A percentile compares a stretch with the other conserved stretches of the same genome.
These are phyloP conservation scores for Noctua comes DNA, from an alignment of 2,888 invertebrate genomes.

Conservation along the genomic window DNA sequence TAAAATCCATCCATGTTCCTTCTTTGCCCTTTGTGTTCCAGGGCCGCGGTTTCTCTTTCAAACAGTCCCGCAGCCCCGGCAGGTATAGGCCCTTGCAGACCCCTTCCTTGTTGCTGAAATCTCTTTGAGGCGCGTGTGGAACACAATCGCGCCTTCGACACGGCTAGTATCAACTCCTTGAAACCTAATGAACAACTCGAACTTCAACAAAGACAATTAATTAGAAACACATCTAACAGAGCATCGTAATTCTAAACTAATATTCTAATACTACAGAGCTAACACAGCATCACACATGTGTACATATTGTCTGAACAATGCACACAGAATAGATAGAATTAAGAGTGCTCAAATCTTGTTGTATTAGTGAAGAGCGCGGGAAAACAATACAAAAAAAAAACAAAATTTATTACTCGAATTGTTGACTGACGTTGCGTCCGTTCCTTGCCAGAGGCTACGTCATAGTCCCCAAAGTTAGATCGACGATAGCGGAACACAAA, in stretches of 20 bases:
- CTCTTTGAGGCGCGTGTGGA: too few relatives aligned
- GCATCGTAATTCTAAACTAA: slow-evolving; percentile 46
- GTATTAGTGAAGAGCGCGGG: not conserved
- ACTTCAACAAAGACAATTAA: slow-evolving; percentile 40
- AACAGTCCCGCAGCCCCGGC: too few relatives aligned
- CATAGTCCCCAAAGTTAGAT: too few relatives aligned
- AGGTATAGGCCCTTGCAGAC: too few relatives aligned
- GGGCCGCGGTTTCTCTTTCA: too few relatives aligned
- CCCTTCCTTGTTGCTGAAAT: too few relatives aligned
- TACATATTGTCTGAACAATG: slow-evolving; percentile 25
- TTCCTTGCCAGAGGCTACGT: not conserved
- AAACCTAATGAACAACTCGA: slow-evolving; percentile 13
- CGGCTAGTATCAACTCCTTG: not conserved
- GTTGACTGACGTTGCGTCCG: not conserved
- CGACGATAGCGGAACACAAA: not conserved
- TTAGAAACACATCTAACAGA: slow-evolving; percentile 32
- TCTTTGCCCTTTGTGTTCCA: too few relatives aligned
- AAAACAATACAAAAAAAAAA: not conserved
- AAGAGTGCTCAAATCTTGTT: slow-evolving; percentile 20
- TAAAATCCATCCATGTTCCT: too few relatives aligned
- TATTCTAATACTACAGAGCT: slow-evolving; percentile 29
- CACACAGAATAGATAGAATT: slow-evolving; percentile 15
- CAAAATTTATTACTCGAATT: not conserved
- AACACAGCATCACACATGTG: slow-evolving; percentile 29
- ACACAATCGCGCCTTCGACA: too few relatives aligned